Percentiles rank a stretch among this genome's conserved stretches.
Evolutionary conservation across 30 jellyfish, hydroid and myxozoan genomes (phyloP).

Genomic region (Cassiopea xamachana): DNA sequence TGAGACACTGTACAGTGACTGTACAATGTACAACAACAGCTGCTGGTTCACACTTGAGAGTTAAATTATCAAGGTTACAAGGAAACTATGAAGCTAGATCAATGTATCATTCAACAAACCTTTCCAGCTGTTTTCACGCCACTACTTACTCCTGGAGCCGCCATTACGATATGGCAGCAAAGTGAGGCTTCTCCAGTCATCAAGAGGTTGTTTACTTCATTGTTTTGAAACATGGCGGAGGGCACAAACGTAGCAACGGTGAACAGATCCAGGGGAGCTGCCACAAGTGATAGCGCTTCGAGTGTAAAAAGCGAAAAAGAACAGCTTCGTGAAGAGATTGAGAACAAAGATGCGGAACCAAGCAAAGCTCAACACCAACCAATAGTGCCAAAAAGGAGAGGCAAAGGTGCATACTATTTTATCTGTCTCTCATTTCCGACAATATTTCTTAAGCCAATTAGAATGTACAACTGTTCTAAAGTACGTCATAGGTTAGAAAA

Average conservation of each 20-base stretch:
- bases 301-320: slow-evolving; percentile 7
- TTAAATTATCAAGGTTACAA: background rate
- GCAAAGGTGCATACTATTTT: background rate
- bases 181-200: background rate
- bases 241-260: slow-evolving; percentile 42
- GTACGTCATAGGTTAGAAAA: no score
- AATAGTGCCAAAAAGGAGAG: slow-evolving; percentile 16
- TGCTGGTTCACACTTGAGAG: background rate
- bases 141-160: slow-evolving; percentile 2
- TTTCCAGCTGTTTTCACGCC: slow-evolving; percentile 16
- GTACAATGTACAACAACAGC: background rate
- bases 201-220: background rate
- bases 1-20: background rate
- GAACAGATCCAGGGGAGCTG: background rate
- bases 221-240: slow-evolving; percentile 57
- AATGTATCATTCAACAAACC: background rate
- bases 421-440: no score
- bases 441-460: no score
- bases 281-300: slow-evolving; percentile 10
- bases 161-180: background rate
- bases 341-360: background rate
- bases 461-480: background rate
- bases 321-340: background rate
- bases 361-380: slow-evolving; percentile 13
- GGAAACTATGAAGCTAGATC: background rate